Percentiles rank a stretch among this genome's conserved stretches.
Evolutionary conservation across 1,140 invertebrate genomes (phyloP).

Genomic region (Drosophila miranda): DNA sequence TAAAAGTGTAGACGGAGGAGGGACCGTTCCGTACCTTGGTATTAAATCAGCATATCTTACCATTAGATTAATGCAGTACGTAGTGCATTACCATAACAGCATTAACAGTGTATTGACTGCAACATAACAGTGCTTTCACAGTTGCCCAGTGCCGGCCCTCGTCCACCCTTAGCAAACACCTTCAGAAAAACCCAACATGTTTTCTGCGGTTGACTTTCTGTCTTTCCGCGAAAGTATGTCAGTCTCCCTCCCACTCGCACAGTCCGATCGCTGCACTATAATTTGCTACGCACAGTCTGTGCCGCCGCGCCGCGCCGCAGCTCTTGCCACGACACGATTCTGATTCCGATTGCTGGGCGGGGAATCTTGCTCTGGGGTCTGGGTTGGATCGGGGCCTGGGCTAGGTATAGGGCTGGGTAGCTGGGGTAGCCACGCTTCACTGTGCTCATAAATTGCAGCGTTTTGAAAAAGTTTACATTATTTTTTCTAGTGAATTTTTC

Average conservation of each 20-base stretch:
- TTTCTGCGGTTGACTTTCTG: no score
- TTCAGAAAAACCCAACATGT: not conserved
- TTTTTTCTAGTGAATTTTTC: slow-evolving; percentile 71
- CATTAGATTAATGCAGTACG: no score
- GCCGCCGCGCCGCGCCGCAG: no score
- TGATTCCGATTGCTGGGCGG: slow-evolving; percentile 27
- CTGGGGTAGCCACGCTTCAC: slow-evolving; percentile 63
- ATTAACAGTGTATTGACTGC: no score
- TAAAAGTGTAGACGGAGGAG: no score
- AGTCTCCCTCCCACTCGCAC: not conserved
- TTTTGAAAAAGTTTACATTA: slow-evolving; percentile 57
- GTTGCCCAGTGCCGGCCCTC: not conserved
- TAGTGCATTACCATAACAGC: no score
- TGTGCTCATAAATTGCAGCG: slow-evolving; percentile 70
- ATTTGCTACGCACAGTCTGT: slow-evolving; percentile 23
- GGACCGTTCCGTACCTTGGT: no score
- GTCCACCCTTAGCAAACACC: slow-evolving; percentile 18
- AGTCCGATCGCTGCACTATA: not conserved
- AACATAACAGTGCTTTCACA: not conserved
- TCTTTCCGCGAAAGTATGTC: no score
- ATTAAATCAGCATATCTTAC: no score
- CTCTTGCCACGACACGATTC: slow-evolving; percentile 11
- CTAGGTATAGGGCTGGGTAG: not conserved
- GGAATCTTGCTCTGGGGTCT: slow-evolving; percentile 5
- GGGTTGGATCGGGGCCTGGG: not conserved